Conservation (phyloP, 1,140 invertebrate genomes). For the Uloborus diversus region DNA sequence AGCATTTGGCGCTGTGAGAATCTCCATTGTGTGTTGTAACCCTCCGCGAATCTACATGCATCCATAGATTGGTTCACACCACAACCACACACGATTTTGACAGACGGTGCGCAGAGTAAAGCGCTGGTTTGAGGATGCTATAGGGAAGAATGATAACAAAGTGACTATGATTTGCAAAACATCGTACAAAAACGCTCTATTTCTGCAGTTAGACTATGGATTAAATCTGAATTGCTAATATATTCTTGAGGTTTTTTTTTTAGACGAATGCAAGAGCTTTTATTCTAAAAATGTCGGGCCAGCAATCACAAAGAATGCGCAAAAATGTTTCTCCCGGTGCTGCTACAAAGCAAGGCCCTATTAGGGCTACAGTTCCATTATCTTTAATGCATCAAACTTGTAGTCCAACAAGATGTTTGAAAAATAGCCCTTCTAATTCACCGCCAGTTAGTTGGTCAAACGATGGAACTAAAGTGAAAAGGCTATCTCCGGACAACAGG, state of each 20-base stretch:
- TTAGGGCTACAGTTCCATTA: constrained; percentile 59
- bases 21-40: not conserved
- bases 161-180: constrained; percentile 34
- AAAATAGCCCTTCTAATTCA: constrained; percentile 46
- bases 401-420: constrained; percentile 54
- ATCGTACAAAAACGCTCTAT: constrained; percentile 16
- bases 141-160: not conserved
- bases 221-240: constrained; percentile 11
- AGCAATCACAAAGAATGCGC: constrained; percentile 57
- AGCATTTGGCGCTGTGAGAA: not conserved
- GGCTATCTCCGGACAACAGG: constrained; percentile 53
- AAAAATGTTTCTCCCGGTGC: constrained; percentile 58
- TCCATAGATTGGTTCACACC: constrained; percentile 30
- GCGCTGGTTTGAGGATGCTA: not conserved
- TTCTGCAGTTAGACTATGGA: not conserved
- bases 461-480: constrained; percentile 52
- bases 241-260: constrained; percentile 12
- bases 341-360: constrained; percentile 52
- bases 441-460: constrained; percentile 37
- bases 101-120: constrained; percentile 19
- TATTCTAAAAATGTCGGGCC: constrained; percentile 36
- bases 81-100: constrained; percentile 35
- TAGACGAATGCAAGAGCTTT: constrained; percentile 20
- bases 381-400: constrained; percentile 56
- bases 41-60: constrained; percentile 36